phyloP scores from a whole-genome alignment of 2,113 vertebrate species.

The Nothobranchius furzeri region DNA sequence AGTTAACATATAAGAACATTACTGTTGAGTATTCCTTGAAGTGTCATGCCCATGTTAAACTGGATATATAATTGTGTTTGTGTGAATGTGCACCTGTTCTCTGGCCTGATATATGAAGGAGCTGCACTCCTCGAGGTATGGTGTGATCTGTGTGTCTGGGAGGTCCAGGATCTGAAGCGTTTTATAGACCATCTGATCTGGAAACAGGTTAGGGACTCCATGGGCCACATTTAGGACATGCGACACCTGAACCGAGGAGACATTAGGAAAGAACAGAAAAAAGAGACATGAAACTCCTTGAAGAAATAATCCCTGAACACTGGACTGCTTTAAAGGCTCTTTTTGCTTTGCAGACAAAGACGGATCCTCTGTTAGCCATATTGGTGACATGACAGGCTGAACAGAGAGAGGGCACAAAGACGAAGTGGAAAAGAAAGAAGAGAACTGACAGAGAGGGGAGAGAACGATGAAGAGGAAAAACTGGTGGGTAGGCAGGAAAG shows the following conservation, averaged over 20 bases:
- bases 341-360: conserved; percentile 16
- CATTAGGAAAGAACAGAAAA: rapidly evolving
- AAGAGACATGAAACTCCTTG: conserved; percentile 16
- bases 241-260: conserved; percentile 82
- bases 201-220: conserved; percentile 88
- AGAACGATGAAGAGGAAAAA: conserved; percentile 9
- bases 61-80: background rate
- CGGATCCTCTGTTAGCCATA: conserved; percentile 36
- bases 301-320: conserved; percentile 23
- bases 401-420: conserved; percentile 32
- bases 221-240: conserved; percentile 93
- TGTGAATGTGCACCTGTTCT: conserved; percentile 40
- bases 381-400: conserved; percentile 49
- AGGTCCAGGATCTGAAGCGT: conserved; percentile 88
- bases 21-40: no score
- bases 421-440: conserved; percentile 5
- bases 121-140: conserved; percentile 76
- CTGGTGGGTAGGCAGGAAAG: background rate
- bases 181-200: conserved; percentile 73
- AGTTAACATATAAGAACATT: no score
- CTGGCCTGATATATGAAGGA: conserved; percentile 58
- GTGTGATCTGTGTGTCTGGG: conserved; percentile 88
- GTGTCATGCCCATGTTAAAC: no score
- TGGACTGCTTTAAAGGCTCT: conserved; percentile 22
- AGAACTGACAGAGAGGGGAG: conserved; percentile 19